phyloP scores from a whole-genome alignment of 2,797 vertebrate genomes.

The Pangasius mekongensis region DNA sequence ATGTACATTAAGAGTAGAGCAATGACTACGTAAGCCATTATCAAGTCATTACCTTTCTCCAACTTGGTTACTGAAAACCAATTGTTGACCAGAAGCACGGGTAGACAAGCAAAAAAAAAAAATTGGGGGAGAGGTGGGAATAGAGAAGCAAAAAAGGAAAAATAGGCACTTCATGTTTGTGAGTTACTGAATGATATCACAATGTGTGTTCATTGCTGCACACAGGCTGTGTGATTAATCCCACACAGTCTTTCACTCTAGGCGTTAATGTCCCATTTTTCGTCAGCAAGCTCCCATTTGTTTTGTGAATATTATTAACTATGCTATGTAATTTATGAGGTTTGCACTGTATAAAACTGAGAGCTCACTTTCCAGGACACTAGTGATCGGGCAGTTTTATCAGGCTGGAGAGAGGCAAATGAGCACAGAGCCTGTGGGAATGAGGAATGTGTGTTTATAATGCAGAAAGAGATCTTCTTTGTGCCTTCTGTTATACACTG shows the following conservation, averaged over 20 bases:
- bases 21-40: background rate
- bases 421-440: background rate
- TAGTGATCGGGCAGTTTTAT: background rate
- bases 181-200: background rate
- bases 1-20: background rate
- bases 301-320: background rate
- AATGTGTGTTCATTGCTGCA: background rate
- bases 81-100: background rate
- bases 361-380: background rate
- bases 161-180: background rate
- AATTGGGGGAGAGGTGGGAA: too few species aligned
- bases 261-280: background rate
- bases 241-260: background rate
- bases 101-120: background rate
- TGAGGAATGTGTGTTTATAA: background rate
- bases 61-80: background rate
- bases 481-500: background rate
- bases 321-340: background rate
- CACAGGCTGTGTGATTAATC: background rate
- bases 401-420: background rate
- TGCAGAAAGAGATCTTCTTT: background rate
- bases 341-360: background rate
- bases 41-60: background rate
- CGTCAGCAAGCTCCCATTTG: background rate
- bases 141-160: background rate